phyloP scores from a whole-genome alignment of 2,797 vertebrate species.

The Cheracebus regulus region DNA sequence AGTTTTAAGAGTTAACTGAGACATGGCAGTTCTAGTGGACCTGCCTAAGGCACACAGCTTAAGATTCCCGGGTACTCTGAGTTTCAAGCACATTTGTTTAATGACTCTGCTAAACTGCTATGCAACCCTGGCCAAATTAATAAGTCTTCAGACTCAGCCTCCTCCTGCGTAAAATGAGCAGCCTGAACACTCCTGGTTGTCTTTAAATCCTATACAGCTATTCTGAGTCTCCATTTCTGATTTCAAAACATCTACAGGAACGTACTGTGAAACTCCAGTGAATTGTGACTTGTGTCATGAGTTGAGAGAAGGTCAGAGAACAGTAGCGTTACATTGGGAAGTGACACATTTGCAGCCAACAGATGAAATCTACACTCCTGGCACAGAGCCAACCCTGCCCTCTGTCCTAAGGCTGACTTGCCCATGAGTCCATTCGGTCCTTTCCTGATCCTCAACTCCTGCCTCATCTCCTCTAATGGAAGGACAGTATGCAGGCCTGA shows the following conservation, averaged over 20 bases:
- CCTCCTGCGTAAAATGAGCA: neutral
- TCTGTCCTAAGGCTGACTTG: neutral
- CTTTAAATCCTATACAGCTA: neutral
- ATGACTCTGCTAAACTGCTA: neutral
- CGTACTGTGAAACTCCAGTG: neutral
- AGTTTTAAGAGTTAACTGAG: neutral
- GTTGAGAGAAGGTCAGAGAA: neutral
- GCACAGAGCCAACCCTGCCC: neutral
- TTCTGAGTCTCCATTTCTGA: neutral
- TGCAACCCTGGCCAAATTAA: neutral
- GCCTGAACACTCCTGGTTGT: neutral
- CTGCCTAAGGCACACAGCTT: neutral
- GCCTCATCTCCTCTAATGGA: neutral
- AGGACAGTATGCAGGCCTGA: neutral
- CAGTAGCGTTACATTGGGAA: neutral
- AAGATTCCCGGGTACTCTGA: neutral
- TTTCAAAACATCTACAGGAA: conserved; percentile 32
- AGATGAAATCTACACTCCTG: conserved; percentile 1
- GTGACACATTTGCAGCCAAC: neutral
- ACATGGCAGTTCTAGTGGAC: neutral
- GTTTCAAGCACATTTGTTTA: neutral
- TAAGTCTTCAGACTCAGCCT: neutral
- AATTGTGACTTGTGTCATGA: neutral
- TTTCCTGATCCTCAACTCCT: neutral
- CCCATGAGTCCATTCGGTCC: neutral